A percentile compares a stretch with the other conserved stretches of the same genome.
phyloP scores from a whole-genome alignment of 2,888 invertebrate genomes.

The Lycocerus yunnanus region DNA sequence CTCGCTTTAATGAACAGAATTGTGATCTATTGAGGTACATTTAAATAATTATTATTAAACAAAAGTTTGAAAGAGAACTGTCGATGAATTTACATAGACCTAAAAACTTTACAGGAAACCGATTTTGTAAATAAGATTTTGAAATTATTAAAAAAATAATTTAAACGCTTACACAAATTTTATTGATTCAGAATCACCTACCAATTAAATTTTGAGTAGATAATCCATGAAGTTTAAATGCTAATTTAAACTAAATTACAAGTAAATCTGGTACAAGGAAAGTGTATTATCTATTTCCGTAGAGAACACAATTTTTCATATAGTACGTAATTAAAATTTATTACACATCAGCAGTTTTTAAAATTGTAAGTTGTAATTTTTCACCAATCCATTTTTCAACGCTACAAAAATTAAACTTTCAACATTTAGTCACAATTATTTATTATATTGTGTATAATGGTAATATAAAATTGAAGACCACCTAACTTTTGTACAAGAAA shows the following conservation, averaged over 20 bases:
- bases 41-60: background rate
- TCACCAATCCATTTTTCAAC: background rate
- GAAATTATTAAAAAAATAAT: background rate
- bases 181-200: background rate
- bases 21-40: background rate
- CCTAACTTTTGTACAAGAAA: background rate
- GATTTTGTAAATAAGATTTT: background rate
- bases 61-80: background rate
- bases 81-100: background rate
- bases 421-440: background rate
- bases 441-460: too few relatives aligned
- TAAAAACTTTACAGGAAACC: background rate
- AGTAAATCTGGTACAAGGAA: background rate
- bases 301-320: background rate
- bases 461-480: background rate
- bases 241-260: background rate
- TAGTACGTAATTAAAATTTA: background rate
- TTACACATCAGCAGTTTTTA: background rate
- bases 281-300: background rate
- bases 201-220: too few relatives aligned
- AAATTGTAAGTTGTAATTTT: background rate
- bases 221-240: background rate
- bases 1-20: background rate
- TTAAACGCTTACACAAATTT: background rate
- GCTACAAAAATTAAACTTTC: background rate